phyloP scores from a whole-genome alignment of 2,113 vertebrate species.

The Azemiops feae region DNA sequence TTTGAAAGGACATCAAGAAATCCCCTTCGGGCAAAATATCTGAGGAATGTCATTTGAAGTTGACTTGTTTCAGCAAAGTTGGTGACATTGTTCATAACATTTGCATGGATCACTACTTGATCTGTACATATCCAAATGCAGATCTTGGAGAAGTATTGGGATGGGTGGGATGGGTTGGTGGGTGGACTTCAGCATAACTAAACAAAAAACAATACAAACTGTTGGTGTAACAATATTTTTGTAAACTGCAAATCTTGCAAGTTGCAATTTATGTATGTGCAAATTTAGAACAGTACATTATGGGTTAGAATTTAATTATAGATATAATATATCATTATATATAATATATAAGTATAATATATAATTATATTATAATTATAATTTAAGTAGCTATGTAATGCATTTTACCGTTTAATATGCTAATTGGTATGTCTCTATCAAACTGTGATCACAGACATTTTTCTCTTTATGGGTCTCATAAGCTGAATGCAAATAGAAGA shows the following conservation, averaged over 20 bases:
- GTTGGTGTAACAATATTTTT: not conserved
- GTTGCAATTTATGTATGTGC: not conserved
- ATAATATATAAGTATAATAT: not conserved
- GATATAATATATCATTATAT: not conserved
- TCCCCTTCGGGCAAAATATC: not conserved
- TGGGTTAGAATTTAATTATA: not conserved
- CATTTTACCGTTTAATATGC: not conserved
- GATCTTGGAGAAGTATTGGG: not conserved
- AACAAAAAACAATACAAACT: not conserved
- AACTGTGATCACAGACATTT: not conserved
- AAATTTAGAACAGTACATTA: not conserved
- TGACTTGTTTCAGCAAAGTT: not conserved
- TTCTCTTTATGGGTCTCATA: not conserved
- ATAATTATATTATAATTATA: not conserved
- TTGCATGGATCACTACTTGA: not conserved
- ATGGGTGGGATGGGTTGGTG: too few species aligned
- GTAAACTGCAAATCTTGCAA: not conserved
- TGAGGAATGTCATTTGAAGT: not conserved
- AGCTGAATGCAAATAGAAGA: not conserved
- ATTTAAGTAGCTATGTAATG: not conserved
- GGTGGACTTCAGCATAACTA: too few species aligned
- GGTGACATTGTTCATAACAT: not conserved
- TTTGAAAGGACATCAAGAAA: not conserved
- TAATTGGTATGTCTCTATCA: not conserved
- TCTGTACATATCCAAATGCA: not conserved